Conservation (phyloP, 2,888 invertebrate species). For the Leptinotarsa juncta region DNA sequence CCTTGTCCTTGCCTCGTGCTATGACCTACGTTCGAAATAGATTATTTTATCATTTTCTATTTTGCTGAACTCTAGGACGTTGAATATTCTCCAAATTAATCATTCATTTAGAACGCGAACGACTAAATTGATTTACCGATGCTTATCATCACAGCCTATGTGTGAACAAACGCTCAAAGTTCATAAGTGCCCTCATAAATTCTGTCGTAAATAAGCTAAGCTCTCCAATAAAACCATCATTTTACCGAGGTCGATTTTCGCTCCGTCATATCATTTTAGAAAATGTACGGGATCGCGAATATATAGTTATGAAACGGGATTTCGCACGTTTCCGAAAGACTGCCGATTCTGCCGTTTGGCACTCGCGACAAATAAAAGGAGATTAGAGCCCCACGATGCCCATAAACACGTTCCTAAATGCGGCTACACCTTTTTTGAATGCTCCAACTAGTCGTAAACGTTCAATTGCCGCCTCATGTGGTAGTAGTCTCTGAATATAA, state of each 20-base stretch:
- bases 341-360: slow-evolving; percentile 47
- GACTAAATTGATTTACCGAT: neutral
- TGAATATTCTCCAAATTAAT: too few species aligned
- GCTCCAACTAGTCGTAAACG: slow-evolving; percentile 28
- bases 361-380: slow-evolving; percentile 50
- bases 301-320: slow-evolving; percentile 42
- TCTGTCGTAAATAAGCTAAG: slow-evolving; percentile 26
- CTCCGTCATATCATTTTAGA: slow-evolving; percentile 33
- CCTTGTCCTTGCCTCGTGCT: too few species aligned
- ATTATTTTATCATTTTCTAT: neutral
- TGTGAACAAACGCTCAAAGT: slow-evolving; percentile 6
- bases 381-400: slow-evolving; percentile 46
- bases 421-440: slow-evolving; percentile 40
- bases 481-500: slow-evolving; percentile 21
- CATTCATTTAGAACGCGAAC: neutral
- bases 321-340: slow-evolving; percentile 47
- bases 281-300: slow-evolving; percentile 33
- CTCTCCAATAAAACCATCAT: slow-evolving; percentile 38
- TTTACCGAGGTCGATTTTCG: slow-evolving; percentile 29
- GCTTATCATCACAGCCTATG: neutral
- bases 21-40: too few species aligned
- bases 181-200: slow-evolving; percentile 8
- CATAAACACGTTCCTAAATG: slow-evolving; percentile 44
- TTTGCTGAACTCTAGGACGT: neutral
- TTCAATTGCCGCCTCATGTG: slow-evolving; percentile 13